Base-by-base conservation (phyloP, 2,113 vertebrate genomes). In the Ammodytes marinus region DNA sequence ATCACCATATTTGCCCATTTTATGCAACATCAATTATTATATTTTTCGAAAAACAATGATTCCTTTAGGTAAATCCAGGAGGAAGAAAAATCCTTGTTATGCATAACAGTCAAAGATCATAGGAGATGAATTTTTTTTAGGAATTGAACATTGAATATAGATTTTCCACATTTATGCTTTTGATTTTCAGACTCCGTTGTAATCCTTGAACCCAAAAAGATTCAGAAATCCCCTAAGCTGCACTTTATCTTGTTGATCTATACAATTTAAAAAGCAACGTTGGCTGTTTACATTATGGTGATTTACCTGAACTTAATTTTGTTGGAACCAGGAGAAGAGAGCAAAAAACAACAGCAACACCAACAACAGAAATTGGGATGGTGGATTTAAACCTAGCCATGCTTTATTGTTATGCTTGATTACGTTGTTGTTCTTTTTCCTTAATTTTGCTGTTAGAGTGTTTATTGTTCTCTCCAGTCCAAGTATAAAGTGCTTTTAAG, bases 121-220 rank as follows among this genome's bases (percentile, higher is more conserved):
- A 45, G 53, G n/a, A 27, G 63, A 58, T 53, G 3, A 52, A 64
- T 78, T 10, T 46, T 40, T 14, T 2, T 35, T 14, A 27, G 10
- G 27, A 60, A 50, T 74, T 52, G 7, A 19, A 45, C 7, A 63
- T 53, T 69, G 14, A 42, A 49, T 40, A 61, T 12, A 70, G 47
- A 57, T 74, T 78, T 73, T 45, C 53, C 59, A 35, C 43, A 13
- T 60, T 13, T 35, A 13, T 69, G 10, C 10, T 55, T 69, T 82
- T 74, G 43, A 75, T 40, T 15, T 39, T 5, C 49, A 57, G 19
- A 40, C 13, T 46, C 35, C 39, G 40, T 52, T 53, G 8, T 63
- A 54, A 53, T 45, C 59, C 9, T 17, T 63, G 4, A 52, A 19
- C 54, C 47, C 14, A 64, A 64, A 54, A 14, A 42, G 13, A 53